phyloP scores from a whole-genome alignment of 2,888 invertebrate genomes.

The Ochlodes sylvanus region DNA sequence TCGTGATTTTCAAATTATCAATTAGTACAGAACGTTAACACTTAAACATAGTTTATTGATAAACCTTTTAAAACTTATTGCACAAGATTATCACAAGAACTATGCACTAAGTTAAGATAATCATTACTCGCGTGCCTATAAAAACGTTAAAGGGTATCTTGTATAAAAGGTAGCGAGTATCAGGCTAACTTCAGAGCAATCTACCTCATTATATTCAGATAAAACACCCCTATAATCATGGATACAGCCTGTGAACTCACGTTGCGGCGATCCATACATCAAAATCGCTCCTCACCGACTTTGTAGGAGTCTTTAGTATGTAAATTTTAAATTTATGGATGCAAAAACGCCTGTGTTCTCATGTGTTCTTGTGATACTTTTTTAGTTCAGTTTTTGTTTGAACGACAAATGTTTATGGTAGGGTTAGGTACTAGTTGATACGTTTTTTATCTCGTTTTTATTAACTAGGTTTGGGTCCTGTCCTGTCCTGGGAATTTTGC shows the following conservation, averaged over 20 bases:
- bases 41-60: too few species aligned
- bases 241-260: conserved; percentile 28
- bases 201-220: conserved; percentile 41
- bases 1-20: too few species aligned
- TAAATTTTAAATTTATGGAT: conserved; percentile 48
- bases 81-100: too few species aligned
- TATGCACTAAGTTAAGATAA: not conserved
- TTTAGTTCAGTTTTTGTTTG: too few species aligned
- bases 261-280: conserved; percentile 42
- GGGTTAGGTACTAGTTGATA: too few species aligned
- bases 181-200: not conserved
- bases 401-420: too few species aligned
- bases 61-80: too few species aligned
- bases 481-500: too few species aligned
- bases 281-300: conserved; percentile 42
- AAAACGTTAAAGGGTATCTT: not conserved
- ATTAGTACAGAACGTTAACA: too few species aligned
- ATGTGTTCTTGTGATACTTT: not conserved
- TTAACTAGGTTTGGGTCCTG: too few species aligned
- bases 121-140: not conserved
- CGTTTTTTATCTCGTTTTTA: too few species aligned
- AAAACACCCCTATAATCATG: conserved; percentile 43
- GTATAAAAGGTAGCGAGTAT: conserved; percentile 1
- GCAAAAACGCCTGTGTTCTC: conserved; percentile 4
- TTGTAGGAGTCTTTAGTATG: conserved; percentile 42